Evolutionary conservation across 1,140 invertebrate genomes (phyloP).

Genomic region (Anastrepha obliqua): DNA sequence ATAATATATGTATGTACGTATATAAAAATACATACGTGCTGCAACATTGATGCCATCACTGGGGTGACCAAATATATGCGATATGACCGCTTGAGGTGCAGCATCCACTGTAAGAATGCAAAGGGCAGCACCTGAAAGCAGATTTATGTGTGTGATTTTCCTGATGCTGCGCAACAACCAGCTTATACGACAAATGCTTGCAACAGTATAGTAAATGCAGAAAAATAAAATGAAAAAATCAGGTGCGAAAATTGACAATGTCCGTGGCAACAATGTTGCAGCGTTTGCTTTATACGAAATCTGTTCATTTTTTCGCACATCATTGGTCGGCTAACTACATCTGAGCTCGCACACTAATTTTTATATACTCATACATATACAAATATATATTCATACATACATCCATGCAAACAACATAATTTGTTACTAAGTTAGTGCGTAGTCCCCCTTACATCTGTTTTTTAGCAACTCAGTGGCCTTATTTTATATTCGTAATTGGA

Average conservation of each 20-base stretch:
- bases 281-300: constrained; percentile 4
- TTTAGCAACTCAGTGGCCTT: too few relatives aligned
- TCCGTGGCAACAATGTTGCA: constrained; percentile 16
- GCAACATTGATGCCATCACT: background rate
- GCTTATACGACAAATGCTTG: background rate
- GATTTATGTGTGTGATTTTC: constrained; percentile 32
- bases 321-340: background rate
- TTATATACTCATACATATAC: background rate
- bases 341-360: background rate
- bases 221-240: background rate
- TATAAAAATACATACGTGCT: background rate
- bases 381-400: background rate
- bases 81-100: background rate
- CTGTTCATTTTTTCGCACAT: background rate
- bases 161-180: background rate
- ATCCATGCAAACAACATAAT: too few relatives aligned
- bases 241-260: constrained; percentile 15
- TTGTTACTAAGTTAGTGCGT: too few relatives aligned
- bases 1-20: background rate
- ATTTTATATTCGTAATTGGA: background rate
- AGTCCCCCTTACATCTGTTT: too few relatives aligned
- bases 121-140: background rate
- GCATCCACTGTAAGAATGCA: background rate
- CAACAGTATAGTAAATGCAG: background rate
- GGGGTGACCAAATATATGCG: background rate